phyloP scores from a whole-genome alignment of 2,888 invertebrate species.

The Meteorus cinctellus region DNA sequence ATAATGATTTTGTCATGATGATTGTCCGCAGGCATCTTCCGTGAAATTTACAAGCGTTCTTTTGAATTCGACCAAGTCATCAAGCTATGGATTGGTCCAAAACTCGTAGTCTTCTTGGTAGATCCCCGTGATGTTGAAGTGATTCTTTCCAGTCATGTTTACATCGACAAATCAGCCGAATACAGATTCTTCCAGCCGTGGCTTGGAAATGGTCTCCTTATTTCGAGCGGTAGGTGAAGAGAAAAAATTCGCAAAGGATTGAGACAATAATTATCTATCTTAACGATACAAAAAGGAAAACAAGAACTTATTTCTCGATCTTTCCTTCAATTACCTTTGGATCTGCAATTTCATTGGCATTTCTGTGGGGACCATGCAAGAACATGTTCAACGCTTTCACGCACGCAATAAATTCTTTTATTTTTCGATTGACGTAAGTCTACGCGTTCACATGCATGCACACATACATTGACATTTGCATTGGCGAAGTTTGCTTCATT shows the following conservation, averaged over 20 bases:
- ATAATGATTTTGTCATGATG: constrained; percentile 10
- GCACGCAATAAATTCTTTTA: background rate
- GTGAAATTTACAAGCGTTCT: constrained; percentile 76
- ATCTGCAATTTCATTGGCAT: constrained; percentile 1
- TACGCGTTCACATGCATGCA: background rate
- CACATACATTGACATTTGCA: background rate
- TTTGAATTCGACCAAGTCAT: constrained; percentile 77
- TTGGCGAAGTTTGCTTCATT: background rate
- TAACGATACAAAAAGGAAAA: background rate
- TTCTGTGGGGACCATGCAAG: background rate
- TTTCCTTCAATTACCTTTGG: background rate
- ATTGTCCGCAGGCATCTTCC: constrained; percentile 80
- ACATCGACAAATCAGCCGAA: constrained; percentile 87
- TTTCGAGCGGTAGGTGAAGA: constrained; percentile 80
- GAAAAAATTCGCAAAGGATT: background rate
- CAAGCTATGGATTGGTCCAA: constrained; percentile 85
- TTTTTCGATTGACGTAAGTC: background rate
- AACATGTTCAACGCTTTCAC: background rate
- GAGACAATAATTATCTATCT: background rate
- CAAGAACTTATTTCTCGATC: background rate
- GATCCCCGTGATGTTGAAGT: constrained; percentile 87
- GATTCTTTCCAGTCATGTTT: constrained; percentile 85
- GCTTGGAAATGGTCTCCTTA: constrained; percentile 88
- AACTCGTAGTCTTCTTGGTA: constrained; percentile 82
- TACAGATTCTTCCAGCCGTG: constrained; percentile 89